Evolutionary conservation across 2,888 invertebrate genomes (phyloP).

Genomic region (Himalopsyche tibetana): DNA sequence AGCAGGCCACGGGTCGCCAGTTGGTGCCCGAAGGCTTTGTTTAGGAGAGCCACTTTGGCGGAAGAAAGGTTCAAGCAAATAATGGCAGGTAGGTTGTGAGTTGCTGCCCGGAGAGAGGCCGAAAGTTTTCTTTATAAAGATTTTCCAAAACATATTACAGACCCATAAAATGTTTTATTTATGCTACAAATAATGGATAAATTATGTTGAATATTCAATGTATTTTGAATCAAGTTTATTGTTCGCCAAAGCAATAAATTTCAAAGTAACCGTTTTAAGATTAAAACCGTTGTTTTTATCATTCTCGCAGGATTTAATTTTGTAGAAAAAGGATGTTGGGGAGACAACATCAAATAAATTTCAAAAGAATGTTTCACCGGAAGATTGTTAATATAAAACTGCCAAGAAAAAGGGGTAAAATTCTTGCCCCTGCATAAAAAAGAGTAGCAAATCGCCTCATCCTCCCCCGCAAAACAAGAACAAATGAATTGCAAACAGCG

Average conservation of each 20-base stretch:
- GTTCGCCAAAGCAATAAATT: slow-evolving; percentile 27
- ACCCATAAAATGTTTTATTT: background rate
- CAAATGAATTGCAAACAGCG: slow-evolving; percentile 80
- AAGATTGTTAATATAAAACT: slow-evolving; percentile 64
- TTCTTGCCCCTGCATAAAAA: slow-evolving; percentile 57
- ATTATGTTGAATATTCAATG: background rate
- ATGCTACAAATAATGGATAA: background rate
- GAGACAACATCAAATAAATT: slow-evolving; percentile 65
- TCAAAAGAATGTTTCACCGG: slow-evolving; percentile 63
- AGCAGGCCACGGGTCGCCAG: slow-evolving; percentile 32
- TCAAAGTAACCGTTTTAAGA: slow-evolving; percentile 25
- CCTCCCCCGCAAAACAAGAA: slow-evolving; percentile 63
- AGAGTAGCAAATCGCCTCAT: slow-evolving; percentile 58
- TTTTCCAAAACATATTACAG: slow-evolving; percentile 8
- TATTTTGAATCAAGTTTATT: background rate
- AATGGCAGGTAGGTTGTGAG: slow-evolving; percentile 41
- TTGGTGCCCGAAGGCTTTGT: slow-evolving; percentile 45
- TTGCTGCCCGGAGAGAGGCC: slow-evolving; percentile 19
- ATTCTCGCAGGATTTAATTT: slow-evolving; percentile 58
- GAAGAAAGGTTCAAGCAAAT: slow-evolving; percentile 44
- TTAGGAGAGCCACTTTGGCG: slow-evolving; percentile 45
- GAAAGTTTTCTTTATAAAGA: slow-evolving; percentile 38
- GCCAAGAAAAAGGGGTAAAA: slow-evolving; percentile 63
- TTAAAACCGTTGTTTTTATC: slow-evolving; percentile 45
- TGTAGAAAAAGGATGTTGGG: slow-evolving; percentile 54